A percentile compares a stretch with the other conserved stretches of the same genome.
phyloP scores from a whole-genome alignment of 2,797 vertebrate genomes.

The Malurus leucopterus region DNA sequence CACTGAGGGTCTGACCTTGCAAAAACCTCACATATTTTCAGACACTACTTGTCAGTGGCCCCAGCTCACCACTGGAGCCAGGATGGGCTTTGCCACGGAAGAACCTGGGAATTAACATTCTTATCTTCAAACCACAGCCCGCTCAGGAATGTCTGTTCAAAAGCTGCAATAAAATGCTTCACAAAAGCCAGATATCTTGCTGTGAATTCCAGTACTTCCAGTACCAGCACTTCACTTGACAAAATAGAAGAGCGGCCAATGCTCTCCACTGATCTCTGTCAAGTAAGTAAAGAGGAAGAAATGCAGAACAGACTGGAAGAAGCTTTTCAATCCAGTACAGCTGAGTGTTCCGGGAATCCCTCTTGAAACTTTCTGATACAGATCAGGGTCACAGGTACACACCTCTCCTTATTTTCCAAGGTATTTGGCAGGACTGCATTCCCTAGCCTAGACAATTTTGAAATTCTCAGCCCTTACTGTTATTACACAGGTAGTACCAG shows the following conservation, averaged over 20 bases:
- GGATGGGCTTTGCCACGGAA: not conserved
- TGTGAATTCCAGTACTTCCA: conserved; percentile 9
- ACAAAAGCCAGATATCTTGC: conserved; percentile 7
- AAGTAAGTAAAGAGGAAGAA: not conserved
- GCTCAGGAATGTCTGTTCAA: conserved; percentile 7
- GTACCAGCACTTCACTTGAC: not conserved
- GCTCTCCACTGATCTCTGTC: not conserved
- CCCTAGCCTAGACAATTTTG: not conserved
- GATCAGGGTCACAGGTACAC: not conserved
- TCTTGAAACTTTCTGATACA: not conserved
- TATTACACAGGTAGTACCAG: not conserved
- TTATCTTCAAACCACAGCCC: conserved; percentile 40
- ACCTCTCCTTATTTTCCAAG: not conserved
- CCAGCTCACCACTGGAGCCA: not conserved
- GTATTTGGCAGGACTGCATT: not conserved
- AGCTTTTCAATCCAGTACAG: not conserved
- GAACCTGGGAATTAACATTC: conserved; percentile 14
- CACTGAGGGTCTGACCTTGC: not conserved
- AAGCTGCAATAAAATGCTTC: conserved; percentile 22
- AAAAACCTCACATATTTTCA: not conserved
- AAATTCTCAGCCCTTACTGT: not conserved
- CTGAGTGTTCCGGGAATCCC: not conserved
- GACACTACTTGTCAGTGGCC: not conserved
- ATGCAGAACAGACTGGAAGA: not conserved
- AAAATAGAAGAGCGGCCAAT: not conserved